Conservation (phyloP, 2,888 invertebrate species). For the Thumatha senex region DNA sequence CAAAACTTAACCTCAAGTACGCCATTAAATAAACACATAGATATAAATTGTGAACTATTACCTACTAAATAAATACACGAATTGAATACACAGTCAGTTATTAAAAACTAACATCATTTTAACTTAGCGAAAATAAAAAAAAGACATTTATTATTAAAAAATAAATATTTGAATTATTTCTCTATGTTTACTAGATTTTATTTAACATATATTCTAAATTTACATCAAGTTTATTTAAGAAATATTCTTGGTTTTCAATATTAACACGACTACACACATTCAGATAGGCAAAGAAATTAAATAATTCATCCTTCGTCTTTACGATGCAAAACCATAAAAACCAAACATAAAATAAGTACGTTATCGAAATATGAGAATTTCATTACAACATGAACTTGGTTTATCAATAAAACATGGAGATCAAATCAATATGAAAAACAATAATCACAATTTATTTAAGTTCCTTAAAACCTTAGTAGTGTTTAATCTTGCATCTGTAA, state of each 20-base stretch:
- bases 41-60: no score
- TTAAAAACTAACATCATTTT: no score
- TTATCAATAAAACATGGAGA: slow-evolving; percentile 29
- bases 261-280: slow-evolving; percentile 3
- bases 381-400: slow-evolving; percentile 24
- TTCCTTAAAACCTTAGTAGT: slow-evolving; percentile 23
- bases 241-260: neutral
- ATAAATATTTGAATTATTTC: no score
- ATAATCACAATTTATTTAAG: slow-evolving; percentile 18
- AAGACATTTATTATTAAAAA: no score
- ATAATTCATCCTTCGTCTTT: slow-evolving; percentile 35
- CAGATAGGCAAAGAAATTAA: slow-evolving; percentile 2
- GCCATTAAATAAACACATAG: no score
- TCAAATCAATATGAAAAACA: slow-evolving; percentile 35
- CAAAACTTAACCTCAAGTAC: no score
- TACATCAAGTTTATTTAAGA: no score
- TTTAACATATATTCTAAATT: no score
- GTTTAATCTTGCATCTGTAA: slow-evolving; percentile 2
- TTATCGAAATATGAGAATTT: slow-evolving; percentile 31
- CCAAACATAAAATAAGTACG: slow-evolving; percentile 33
- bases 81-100: no score
- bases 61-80: no score
- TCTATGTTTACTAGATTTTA: no score
- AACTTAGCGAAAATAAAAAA: no score
- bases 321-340: slow-evolving; percentile 39